Conservation (phyloP, 2,113 vertebrate genomes). For the Chionomys nivalis region DNA sequence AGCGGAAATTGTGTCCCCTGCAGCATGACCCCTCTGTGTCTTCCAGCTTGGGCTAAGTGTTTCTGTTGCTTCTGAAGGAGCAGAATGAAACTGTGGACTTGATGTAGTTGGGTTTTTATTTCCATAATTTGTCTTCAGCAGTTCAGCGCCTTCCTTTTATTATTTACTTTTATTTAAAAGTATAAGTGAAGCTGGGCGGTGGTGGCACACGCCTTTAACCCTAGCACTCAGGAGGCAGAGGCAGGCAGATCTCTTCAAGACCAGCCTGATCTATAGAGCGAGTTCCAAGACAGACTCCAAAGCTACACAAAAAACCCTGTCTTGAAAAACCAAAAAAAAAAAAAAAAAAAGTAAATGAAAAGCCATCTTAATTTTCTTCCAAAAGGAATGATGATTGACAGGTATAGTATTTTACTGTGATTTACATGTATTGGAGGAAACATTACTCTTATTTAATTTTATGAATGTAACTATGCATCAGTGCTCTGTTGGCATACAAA, state of each 20-base stretch:
- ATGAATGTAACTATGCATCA: constrained; percentile 42
- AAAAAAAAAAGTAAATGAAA: not conserved
- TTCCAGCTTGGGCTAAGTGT: constrained; percentile 41
- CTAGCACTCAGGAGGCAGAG: no score
- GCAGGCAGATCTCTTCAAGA: no score
- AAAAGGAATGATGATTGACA: constrained; percentile 19
- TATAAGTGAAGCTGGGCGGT: not conserved
- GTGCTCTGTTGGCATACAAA: not conserved
- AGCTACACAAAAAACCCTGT: no score
- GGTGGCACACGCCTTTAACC: no score
- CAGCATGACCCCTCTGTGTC: constrained; percentile 54
- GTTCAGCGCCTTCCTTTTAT: constrained; percentile 32
- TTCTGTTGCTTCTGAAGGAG: constrained; percentile 64
- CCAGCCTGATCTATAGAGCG: no score
- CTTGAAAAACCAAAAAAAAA: no score
- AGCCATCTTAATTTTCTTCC: constrained; percentile 35
- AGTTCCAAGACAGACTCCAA: no score
- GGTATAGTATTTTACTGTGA: constrained; percentile 70
- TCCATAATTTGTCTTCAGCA: constrained; percentile 28
- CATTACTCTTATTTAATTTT: constrained; percentile 52
- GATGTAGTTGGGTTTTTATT: constrained; percentile 59
- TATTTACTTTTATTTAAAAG: constrained; percentile 59
- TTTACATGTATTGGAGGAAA: constrained; percentile 55
- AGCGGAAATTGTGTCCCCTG: constrained; percentile 58
- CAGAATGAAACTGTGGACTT: constrained; percentile 45